Conservation (phyloP, 2,888 invertebrate genomes). For the Drosophila tanythrix region DNA sequence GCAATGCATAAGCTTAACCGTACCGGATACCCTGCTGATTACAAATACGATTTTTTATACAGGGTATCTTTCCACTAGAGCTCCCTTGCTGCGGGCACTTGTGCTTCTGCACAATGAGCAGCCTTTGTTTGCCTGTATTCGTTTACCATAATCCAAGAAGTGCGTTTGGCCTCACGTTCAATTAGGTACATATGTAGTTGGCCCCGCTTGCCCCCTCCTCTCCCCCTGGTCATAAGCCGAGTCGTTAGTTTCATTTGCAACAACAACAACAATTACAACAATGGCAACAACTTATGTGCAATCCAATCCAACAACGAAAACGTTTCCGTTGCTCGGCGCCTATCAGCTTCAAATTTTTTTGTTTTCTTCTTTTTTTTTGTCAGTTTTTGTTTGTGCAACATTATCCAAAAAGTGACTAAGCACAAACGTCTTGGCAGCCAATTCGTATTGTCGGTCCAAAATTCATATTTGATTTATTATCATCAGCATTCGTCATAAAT, state of each 20-base stretch:
- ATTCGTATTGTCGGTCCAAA: slow-evolving; percentile 15
- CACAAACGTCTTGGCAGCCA: slow-evolving; percentile 12
- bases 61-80: neutral
- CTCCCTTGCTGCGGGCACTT: neutral
- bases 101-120: slow-evolving; percentile 29
- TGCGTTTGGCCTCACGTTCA: slow-evolving; percentile 57
- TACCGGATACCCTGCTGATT: neutral
- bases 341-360: slow-evolving; percentile 26
- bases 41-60: too few relatives aligned
- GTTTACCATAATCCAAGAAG: slow-evolving; percentile 35
- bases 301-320: neutral
- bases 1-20: neutral
- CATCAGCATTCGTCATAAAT: slow-evolving; percentile 2
- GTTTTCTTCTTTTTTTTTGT: neutral
- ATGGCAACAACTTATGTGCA: slow-evolving; percentile 9
- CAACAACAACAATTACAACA: slow-evolving; percentile 8
- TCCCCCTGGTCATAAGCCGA: slow-evolving; percentile 9
- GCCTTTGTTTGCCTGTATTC: slow-evolving; percentile 37
- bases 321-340: neutral
- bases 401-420: slow-evolving; percentile 36
- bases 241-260: slow-evolving; percentile 14
- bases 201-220: slow-evolving; percentile 3
- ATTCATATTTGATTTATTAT: slow-evolving; percentile 24
- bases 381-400: slow-evolving; percentile 26
- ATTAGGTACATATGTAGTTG: slow-evolving; percentile 40